These are phyloP conservation scores for Toxotes jaculatrix DNA, from an alignment of 2,113 vertebrate species.

Conservation along the genomic window DNA sequence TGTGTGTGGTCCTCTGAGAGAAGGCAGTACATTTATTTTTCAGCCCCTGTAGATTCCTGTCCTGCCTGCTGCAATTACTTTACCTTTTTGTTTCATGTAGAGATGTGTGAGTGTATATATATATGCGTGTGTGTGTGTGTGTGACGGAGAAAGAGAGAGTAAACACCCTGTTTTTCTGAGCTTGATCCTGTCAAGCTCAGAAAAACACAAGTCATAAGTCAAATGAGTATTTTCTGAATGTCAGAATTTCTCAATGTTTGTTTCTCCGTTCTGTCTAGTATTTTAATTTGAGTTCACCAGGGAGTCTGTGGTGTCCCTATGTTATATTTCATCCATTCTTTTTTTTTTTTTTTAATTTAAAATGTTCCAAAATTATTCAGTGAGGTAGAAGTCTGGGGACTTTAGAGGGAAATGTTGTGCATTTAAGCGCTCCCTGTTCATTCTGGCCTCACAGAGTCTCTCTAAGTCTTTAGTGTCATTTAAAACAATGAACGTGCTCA, in stretches of 20 bases:
- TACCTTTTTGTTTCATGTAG: conserved; percentile 44
- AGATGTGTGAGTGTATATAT: background rate
- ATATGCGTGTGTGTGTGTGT: background rate
- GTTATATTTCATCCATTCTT: background rate
- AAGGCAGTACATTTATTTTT: conserved; percentile 59
- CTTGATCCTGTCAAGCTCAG: background rate
- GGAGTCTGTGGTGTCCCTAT: background rate
- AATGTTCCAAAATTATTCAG: background rate
- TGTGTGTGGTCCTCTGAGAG: conserved; percentile 46
- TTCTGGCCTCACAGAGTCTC: no score
- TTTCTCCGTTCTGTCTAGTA: background rate
- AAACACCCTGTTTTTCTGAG: conserved; percentile 3
- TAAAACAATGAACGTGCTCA: no score
- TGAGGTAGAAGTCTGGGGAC: background rate
- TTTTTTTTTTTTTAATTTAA: background rate
- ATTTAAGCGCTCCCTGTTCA: background rate
- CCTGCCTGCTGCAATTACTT: conserved; percentile 59
- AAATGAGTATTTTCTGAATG: background rate
- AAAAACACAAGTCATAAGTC: conserved; percentile 3
- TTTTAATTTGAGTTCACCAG: conserved; percentile 10
- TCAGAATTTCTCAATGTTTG: background rate
- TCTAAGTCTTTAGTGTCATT: no score
- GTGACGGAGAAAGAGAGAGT: conserved; percentile 3
- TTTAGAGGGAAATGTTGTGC: background rate
- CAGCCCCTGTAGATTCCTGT: conserved; percentile 49